Evolutionary conservation across 2,888 invertebrate species (phyloP), one percentile per base, ranked within the genome.

Genomic region (Drosophila prostipennis): DNA sequence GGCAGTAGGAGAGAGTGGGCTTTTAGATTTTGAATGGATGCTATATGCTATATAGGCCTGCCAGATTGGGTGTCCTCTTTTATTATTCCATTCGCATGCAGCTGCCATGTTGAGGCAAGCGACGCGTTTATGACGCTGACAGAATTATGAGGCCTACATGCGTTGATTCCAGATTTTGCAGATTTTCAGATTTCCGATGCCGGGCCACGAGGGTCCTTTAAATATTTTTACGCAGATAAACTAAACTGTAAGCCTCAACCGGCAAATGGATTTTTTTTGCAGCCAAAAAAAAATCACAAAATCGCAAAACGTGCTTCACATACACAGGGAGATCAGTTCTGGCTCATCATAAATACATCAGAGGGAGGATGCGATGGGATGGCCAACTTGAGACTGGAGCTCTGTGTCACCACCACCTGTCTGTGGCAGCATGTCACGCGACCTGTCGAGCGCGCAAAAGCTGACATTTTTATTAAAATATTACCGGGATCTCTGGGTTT

Each of bases 381-480:
- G 46, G 16, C n/a, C n/a, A 73, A 72, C 72, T 72, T 72, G 67
- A 72, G 57, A 42, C 36, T 80, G 52, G 32, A 42, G 69, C 55
- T 29, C 72, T 53, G 61, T 70, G 79, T 58, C 87, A 65, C 61
- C 86, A 67, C 60, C 86, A 78, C 72, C 80, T 84, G 88, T 77
- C 74, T 74, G 79, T 85, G 89, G 87, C 88, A 86, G 84, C 79
- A 69, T 79, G 89, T 85, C 89, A 87, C 85, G 89, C 85, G 85
- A 87, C 81, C 86, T 86, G 88, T 83, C 86, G 53, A 78, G 58
- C 79, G 80, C 71, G 74, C 80, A 85, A 80, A 83, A 88, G 80
- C 81, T 84, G 89, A 90, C 89, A 88, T 87, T 89, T 90, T 89
- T 90, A 89, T 89, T 89, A 90, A 89, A 89, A 89, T 83, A 87